Evolutionary conservation across 2,113 vertebrate species (phyloP).

Genomic region (Romanogobio albipinnatus): DNA sequence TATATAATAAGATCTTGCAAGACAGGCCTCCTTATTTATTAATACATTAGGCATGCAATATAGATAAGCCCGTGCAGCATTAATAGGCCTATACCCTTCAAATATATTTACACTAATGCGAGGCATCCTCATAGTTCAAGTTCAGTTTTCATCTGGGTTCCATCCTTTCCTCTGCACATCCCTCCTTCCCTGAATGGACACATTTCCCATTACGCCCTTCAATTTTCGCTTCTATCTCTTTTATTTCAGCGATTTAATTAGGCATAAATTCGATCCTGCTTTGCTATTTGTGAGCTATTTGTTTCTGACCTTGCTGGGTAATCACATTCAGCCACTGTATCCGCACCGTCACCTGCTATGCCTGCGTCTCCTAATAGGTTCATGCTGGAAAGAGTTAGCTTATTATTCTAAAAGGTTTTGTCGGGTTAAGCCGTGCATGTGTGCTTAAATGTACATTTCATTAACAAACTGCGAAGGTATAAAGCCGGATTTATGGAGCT

Average conservation of each 20-base stretch:
- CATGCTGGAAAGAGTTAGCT: constrained; percentile 75
- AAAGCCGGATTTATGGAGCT: constrained; percentile 81
- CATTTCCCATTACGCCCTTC: constrained; percentile 48
- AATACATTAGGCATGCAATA: not conserved
- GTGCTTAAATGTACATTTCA: constrained; percentile 77
- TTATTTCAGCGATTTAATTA: constrained; percentile 63
- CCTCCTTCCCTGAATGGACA: constrained; percentile 36
- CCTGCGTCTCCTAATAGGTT: constrained; percentile 63
- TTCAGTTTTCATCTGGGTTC: constrained; percentile 37
- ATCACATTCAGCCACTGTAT: constrained; percentile 67
- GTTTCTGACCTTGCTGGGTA: constrained; percentile 74
- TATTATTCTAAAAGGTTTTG: constrained; percentile 77
- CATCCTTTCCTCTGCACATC: constrained; percentile 19
- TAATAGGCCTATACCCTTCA: not conserved
- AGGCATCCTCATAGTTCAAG: constrained; percentile 34
- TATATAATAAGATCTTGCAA: not conserved
- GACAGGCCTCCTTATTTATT: not conserved
- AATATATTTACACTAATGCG: not conserved
- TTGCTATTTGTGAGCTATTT: constrained; percentile 71
- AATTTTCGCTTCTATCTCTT: constrained; percentile 50
- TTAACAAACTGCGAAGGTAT: constrained; percentile 77
- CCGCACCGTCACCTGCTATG: constrained; percentile 72
- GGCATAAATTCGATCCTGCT: constrained; percentile 56
- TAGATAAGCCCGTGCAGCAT: not conserved
- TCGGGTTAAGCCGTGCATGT: constrained; percentile 72